Conservation (phyloP, 2,888 invertebrate species). For the Synergus umbraculus region DNA sequence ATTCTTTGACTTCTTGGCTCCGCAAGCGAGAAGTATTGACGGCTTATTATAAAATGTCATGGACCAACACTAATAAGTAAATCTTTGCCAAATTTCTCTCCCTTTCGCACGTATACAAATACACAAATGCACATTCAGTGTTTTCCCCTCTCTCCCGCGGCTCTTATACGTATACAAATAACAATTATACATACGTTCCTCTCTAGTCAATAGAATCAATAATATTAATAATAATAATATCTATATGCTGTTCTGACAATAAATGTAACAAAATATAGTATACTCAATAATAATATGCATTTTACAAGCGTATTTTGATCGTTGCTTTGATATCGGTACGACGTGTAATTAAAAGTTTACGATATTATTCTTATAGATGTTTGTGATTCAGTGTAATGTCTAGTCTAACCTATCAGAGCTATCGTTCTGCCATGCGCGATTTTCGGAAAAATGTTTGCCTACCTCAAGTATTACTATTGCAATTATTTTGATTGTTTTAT, state of each 20-base stretch:
- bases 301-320: constrained; percentile 78
- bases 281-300: constrained; percentile 73
- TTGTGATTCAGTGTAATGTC: constrained; percentile 51
- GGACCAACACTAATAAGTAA: constrained; percentile 67
- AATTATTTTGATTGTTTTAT: constrained; percentile 33
- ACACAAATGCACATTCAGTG: constrained; percentile 43
- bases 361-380: constrained; percentile 52
- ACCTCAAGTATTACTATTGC: constrained; percentile 15
- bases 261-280: constrained; percentile 75
- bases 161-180: constrained; percentile 70
- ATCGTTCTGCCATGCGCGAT: constrained; percentile 5
- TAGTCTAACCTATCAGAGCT: constrained; percentile 54
- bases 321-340: constrained; percentile 76
- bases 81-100: constrained; percentile 52
- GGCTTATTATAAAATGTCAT: constrained; percentile 65
- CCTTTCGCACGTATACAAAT: constrained; percentile 45
- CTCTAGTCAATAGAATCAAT: constrained; percentile 73
- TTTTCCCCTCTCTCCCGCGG: constrained; percentile 46
- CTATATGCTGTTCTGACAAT: constrained; percentile 54
- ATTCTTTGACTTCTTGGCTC: constrained; percentile 35
- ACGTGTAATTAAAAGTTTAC: constrained; percentile 54
- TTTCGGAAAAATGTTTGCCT: neutral
- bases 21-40: constrained; percentile 28
- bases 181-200: constrained; percentile 69
- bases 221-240: constrained; percentile 65